Base-by-base conservation (phyloP, 30 jellyfish, hydroid and myxozoan genomes). In the Turritopsis rubra region DNA sequence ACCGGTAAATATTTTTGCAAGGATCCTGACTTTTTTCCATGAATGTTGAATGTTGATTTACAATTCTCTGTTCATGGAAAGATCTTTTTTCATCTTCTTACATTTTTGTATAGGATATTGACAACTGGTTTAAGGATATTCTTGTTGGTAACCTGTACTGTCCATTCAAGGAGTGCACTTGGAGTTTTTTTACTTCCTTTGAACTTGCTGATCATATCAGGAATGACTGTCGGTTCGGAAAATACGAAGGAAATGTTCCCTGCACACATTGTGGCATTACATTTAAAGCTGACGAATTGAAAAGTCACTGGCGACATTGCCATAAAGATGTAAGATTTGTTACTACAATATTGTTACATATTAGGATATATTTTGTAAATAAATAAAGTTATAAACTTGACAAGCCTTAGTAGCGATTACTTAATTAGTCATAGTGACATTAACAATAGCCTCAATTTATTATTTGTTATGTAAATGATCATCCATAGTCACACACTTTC, bases 121-220 rank as follows among this genome's bases (percentile, higher is more conserved):
- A 41, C 19, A 20, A 77, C 71, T 80, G 87, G 87, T 80, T 80
- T 52, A 29, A 16, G 4, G 66, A 80, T 22, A 80, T 80, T 25
- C 41, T 30, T 17, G 23, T 18, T 18, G 87, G 87, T 16, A 54
- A 80, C 52, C 16, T 80, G 26, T 52, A 65, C 53, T 80, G 87
- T 26, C 87, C 87, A 27, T 80, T 17, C 54, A 65, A 80, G 1
- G 87, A 80, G 4, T 80, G 87, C 26, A 52, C 52, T 16, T 31
- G 82, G 82, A 80, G 52, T 23, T 80, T 80, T 80, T 80, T 80
- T 80, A 80, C 87, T 21, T 53, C 87, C 54, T 80, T 52, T 26
- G 82, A 80, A 22, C 87, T 80, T 53, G 87, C 81, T 26, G 25
- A 80, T 27, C 87, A 80, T 26, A 18, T 80, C 16, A 16, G 20